phyloP scores from a whole-genome alignment of 64 coral and sea anemone genomes.

The Stylophora pistillata region DNA sequence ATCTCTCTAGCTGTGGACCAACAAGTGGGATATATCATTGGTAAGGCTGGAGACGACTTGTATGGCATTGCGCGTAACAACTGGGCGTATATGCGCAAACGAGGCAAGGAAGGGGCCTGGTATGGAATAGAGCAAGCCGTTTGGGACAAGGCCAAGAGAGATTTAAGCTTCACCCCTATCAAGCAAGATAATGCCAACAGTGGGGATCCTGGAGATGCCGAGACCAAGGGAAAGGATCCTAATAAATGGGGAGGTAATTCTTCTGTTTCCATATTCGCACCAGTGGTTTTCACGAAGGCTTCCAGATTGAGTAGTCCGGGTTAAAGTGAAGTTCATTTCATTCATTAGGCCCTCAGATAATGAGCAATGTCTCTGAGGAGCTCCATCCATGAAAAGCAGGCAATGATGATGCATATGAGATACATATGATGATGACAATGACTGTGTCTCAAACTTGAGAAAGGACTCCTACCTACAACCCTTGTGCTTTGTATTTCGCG shows the following conservation, averaged over 20 bases:
- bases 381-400: no score
- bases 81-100: constrained; percentile 66
- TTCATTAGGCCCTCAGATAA: no score
- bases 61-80: constrained; percentile 67
- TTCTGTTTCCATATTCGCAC: no score
- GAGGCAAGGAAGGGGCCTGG: constrained; percentile 6
- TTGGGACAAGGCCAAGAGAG: constrained; percentile 22
- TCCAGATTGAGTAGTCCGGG: no score
- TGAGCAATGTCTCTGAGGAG: background rate
- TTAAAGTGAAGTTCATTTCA: no score
- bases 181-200: constrained; percentile 13
- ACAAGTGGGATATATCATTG: constrained; percentile 65
- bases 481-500: no score
- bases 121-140: constrained; percentile 34
- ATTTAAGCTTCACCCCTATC: background rate
- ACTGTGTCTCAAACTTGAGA: no score
- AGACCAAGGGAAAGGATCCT: background rate
- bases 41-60: constrained; percentile 27
- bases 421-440: no score
- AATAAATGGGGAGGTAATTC: constrained; percentile 52
- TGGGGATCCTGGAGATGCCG: background rate
- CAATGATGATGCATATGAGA: no score
- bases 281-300: no score
- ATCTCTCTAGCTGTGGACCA: constrained; percentile 46
- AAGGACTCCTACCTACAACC: no score